Conservation (phyloP, 2,888 invertebrate genomes). For the Dryobotodes eremita region DNA sequence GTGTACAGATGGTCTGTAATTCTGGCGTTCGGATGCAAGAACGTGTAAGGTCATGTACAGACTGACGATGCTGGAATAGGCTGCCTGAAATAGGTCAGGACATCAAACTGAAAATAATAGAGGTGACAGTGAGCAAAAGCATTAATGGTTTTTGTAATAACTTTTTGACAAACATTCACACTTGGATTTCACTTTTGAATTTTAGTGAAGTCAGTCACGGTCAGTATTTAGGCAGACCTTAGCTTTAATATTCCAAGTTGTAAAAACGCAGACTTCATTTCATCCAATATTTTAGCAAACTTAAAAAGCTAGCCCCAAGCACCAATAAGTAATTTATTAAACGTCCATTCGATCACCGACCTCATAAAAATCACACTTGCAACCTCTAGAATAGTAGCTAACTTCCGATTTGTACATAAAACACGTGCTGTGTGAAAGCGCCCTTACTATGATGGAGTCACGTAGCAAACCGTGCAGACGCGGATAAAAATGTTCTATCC, state of each 20-base stretch:
- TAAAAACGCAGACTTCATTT: neutral
- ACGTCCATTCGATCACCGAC: neutral
- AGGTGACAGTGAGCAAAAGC: neutral
- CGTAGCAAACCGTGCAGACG: constrained; percentile 78
- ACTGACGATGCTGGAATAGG: neutral
- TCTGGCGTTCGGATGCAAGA: constrained; percentile 69
- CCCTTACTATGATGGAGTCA: constrained; percentile 75
- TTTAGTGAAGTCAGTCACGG: neutral
- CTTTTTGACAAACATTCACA: neutral
- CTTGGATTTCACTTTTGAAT: neutral
- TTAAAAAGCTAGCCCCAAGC: neutral
- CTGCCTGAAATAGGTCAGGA: neutral
- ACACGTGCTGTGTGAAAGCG: constrained; percentile 64
- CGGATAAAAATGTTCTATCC: constrained; percentile 78
- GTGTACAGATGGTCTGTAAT: constrained; percentile 73
- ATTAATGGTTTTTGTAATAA: neutral
- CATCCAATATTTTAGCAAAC: neutral
- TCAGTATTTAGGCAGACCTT: neutral
- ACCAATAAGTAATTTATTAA: constrained; percentile 15
- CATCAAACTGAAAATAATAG: neutral
- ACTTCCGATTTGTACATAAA: constrained; percentile 52
- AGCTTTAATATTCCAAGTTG: neutral
- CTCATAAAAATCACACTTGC: constrained; percentile 36
- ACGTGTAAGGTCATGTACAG: constrained; percentile 56
- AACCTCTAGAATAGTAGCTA: constrained; percentile 47